Conservation (phyloP, 2,888 invertebrate genomes). For the Nemapogon koenigi region DNA sequence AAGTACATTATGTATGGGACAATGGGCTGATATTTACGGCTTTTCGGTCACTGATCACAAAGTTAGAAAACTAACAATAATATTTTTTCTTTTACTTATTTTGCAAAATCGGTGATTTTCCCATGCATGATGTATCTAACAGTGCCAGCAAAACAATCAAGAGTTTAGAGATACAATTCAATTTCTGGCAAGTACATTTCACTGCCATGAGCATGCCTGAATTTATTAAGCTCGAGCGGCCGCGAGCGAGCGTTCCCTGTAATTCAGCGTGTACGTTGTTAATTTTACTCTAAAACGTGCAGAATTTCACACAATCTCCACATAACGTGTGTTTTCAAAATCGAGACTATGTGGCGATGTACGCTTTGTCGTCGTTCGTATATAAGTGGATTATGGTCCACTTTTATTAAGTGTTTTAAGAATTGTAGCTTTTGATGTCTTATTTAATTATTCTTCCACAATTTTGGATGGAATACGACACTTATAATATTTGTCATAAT, state of each 20-base stretch:
- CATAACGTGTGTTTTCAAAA: conserved; percentile 3
- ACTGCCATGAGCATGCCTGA: conserved; percentile 23
- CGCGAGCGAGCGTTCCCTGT: conserved; percentile 4
- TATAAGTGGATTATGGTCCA: too few relatives aligned
- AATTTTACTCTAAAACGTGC: conserved; percentile 27
- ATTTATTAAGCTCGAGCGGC: conserved; percentile 24
- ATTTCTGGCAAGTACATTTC: conserved; percentile 9
- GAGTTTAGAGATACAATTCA: conserved; percentile 8
- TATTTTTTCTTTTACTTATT: too few relatives aligned
- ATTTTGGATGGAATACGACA: too few relatives aligned
- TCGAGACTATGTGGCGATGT: too few relatives aligned
- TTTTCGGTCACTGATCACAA: neutral
- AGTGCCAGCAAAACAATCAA: conserved; percentile 5
- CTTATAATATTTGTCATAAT: too few relatives aligned
- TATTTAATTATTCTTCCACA: too few relatives aligned
- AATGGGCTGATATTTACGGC: too few relatives aligned
- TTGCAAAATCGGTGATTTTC: neutral
- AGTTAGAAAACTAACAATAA: neutral
- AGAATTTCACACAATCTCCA: conserved; percentile 24
- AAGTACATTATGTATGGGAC: too few relatives aligned
- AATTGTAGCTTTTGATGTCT: too few relatives aligned
- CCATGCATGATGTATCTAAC: too few relatives aligned
- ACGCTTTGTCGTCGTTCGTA: too few relatives aligned
- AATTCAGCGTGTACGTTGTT: conserved; percentile 28
- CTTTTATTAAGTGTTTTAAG: too few relatives aligned